Evolutionary conservation across 2,888 invertebrate species (phyloP).

Genomic region (Balanococcus diminutus): DNA sequence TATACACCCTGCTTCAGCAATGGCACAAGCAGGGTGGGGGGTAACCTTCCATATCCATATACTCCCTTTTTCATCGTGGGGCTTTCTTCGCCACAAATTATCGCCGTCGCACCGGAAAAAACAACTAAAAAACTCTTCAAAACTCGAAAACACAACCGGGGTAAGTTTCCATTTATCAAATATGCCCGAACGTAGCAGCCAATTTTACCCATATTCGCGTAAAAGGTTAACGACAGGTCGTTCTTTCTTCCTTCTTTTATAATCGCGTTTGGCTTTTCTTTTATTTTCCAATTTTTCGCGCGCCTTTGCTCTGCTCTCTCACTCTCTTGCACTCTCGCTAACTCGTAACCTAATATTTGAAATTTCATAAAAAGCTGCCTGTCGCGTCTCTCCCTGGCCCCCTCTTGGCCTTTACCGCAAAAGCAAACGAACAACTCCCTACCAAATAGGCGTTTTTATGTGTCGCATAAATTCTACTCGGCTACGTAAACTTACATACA

Average conservation of each 20-base stretch:
- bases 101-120: neutral
- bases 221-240: constrained; percentile 16
- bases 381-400: too few relatives aligned
- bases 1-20: neutral
- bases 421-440: neutral
- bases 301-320: neutral
- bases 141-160: neutral
- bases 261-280: neutral
- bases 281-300: neutral
- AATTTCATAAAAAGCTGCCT: neutral
- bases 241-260: neutral
- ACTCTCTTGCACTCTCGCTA: neutral
- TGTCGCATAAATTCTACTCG: neutral
- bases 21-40: too few relatives aligned
- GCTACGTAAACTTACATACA: neutral
- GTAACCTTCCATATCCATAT: too few relatives aligned
- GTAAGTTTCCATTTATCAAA: constrained; percentile 3
- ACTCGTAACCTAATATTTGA: neutral
- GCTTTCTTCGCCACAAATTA: too few relatives aligned
- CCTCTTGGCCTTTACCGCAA: too few relatives aligned
- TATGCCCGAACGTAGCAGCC: neutral
- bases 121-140: neutral
- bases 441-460: constrained; percentile 21
- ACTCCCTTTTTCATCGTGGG: too few relatives aligned
- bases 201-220: neutral